phyloP scores from a whole-genome alignment of 2,888 invertebrate species.

The Desoria tigrina region DNA sequence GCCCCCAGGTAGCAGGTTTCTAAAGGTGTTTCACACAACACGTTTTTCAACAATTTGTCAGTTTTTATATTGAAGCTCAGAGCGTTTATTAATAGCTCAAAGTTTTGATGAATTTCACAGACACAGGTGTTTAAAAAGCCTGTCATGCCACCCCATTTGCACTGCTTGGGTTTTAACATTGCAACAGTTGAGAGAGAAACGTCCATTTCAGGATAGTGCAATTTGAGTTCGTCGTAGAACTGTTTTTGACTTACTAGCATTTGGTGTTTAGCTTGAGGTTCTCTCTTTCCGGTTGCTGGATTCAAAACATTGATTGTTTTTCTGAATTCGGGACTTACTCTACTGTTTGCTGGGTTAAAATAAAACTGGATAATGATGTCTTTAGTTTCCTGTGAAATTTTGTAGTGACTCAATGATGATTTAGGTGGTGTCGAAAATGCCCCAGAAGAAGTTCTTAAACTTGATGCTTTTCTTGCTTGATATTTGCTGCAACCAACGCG shows the following conservation, averaged over 20 bases:
- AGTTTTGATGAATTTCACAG: no score
- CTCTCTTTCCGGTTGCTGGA: neutral
- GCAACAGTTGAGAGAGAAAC: neutral
- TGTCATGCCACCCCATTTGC: no score
- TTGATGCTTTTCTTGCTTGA: no score
- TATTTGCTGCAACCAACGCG: no score
- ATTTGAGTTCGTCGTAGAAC: neutral
- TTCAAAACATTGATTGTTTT: neutral
- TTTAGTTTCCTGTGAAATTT: neutral
- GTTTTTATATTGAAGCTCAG: neutral
- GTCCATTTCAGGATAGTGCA: neutral
- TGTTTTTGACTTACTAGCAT: neutral
- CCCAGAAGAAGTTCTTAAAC: no score
- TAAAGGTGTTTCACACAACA: neutral
- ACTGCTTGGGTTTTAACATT: constrained; percentile 7
- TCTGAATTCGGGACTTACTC: neutral
- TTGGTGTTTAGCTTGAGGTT: neutral
- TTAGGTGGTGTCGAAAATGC: no score
- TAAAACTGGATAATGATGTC: neutral
- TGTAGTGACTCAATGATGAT: no score
- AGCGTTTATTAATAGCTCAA: no score
- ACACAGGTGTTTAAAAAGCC: no score
- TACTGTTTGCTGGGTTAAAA: neutral
- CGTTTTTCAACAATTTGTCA: neutral
- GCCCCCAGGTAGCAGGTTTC: neutral